phyloP scores from a whole-genome alignment of 2,113 vertebrate genomes.

The Ondatra zibethicus region DNA sequence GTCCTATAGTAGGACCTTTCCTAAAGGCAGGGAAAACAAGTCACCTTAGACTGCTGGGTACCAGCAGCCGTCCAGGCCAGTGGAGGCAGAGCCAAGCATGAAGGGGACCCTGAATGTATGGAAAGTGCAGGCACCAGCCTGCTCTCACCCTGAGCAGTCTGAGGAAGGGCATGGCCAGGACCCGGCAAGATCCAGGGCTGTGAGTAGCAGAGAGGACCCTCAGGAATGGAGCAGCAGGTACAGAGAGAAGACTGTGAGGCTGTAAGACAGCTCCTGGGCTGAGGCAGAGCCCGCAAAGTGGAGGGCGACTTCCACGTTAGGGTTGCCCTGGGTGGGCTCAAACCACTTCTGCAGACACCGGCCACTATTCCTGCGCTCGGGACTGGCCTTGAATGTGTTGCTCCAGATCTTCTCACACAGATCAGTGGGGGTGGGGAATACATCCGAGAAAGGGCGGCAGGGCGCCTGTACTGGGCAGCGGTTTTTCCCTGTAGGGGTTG shows the following conservation, averaged over 20 bases:
- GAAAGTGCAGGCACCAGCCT: not conserved
- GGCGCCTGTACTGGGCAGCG: conserved; percentile 84
- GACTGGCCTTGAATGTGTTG: conserved; percentile 90
- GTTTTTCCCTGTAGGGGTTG: conserved; percentile 85
- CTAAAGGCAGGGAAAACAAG: not conserved
- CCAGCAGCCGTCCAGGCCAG: not conserved
- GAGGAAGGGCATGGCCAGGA: not conserved
- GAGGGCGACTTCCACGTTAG: conserved; percentile 89
- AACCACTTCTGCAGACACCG: conserved; percentile 90
- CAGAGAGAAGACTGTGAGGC: not conserved
- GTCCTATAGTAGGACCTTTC: accelerated
- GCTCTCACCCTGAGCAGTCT: too few species aligned
- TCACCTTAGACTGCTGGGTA: too few species aligned
- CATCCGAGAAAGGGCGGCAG: conserved; percentile 86
- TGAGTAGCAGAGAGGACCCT: not conserved
- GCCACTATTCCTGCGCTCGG: conserved; percentile 80
- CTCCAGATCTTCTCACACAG: conserved; percentile 96
- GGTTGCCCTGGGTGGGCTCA: conserved; percentile 75
- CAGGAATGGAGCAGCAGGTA: not conserved
- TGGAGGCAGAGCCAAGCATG: not conserved
- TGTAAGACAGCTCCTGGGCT: not conserved
- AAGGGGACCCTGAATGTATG: accelerated
- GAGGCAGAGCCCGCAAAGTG: conserved; percentile 80
- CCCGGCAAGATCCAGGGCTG: too few species aligned
- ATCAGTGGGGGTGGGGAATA: conserved; percentile 87